Conservation (phyloP, 2,888 invertebrate species). For the Idaea straminata region DNA sequence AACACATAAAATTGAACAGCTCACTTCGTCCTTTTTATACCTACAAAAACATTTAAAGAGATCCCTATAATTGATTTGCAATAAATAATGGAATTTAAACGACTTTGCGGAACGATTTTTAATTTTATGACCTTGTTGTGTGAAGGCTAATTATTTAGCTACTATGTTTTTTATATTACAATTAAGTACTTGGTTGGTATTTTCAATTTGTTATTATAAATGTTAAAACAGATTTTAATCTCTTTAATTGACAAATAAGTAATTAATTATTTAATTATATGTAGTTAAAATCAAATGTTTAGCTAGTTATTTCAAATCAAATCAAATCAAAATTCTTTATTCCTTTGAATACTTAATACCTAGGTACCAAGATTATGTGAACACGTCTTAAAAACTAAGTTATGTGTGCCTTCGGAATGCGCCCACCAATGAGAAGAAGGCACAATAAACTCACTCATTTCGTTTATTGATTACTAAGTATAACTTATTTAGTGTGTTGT, state of each 20-base stretch:
- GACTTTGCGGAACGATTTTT: conserved; percentile 31
- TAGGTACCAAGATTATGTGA: too few relatives aligned
- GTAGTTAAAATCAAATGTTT: too few relatives aligned
- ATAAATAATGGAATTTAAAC: conserved; percentile 40
- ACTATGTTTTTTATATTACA: neutral
- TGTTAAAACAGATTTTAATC: neutral
- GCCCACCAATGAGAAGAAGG: too few relatives aligned
- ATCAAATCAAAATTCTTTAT: too few relatives aligned
- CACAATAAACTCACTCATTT: too few relatives aligned
- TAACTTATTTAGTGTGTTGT: too few relatives aligned
- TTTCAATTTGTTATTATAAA: neutral
- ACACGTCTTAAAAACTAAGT: too few relatives aligned
- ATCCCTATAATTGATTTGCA: conserved; percentile 52
- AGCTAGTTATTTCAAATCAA: too few relatives aligned
- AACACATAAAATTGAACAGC: conserved; percentile 67
- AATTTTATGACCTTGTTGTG: conserved; percentile 26
- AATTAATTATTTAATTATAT: neutral
- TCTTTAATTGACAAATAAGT: neutral
- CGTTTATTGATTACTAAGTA: too few relatives aligned
- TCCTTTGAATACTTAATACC: too few relatives aligned
- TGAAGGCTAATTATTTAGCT: conserved; percentile 19
- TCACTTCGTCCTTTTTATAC: conserved; percentile 59
- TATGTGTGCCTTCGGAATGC: too few relatives aligned
- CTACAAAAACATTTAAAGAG: conserved; percentile 49
- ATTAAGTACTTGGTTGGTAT: neutral